Percentiles rank a stretch among this genome's conserved stretches.
Conservation (phyloP, 2,113 vertebrate genomes). For the Callionymus lyra region DNA sequence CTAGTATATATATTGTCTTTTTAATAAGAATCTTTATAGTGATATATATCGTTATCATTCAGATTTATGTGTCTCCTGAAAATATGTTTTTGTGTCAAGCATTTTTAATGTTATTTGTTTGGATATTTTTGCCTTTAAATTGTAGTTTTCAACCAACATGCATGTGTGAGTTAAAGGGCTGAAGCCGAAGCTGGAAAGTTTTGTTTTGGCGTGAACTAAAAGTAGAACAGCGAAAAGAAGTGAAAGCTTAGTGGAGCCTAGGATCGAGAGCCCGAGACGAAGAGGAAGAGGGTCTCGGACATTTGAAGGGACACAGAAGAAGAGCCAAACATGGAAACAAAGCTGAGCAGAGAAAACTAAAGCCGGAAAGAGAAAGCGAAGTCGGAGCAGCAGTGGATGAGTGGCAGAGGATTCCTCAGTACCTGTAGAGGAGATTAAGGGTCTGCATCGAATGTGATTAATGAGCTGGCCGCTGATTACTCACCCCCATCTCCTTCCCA, state of each 20-base stretch:
- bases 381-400: constrained; percentile 15
- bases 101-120: too few species aligned
- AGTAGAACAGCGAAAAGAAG: neutral
- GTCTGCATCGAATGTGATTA: constrained; percentile 56
- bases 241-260: neutral
- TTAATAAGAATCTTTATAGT: too few species aligned
- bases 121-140: too few species aligned
- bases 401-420: constrained; percentile 30
- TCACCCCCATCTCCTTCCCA: constrained; percentile 44
- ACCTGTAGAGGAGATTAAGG: constrained; percentile 60
- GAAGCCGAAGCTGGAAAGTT: too few species aligned
- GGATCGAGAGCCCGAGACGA: too few species aligned
- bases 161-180: too few species aligned
- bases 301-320: neutral
- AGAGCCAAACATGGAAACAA: constrained; percentile 26
- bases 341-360: constrained; percentile 21
- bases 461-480: constrained; percentile 56
- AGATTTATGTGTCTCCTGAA: too few species aligned
- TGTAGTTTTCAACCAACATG: too few species aligned
- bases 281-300: constrained; percentile 22
- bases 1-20: too few species aligned
- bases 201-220: too few species aligned
- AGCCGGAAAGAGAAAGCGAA: constrained; percentile 19
- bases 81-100: too few species aligned
- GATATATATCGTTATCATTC: too few species aligned